A percentile compares a stretch with the other conserved stretches of the same genome.
These are phyloP conservation scores for Limnephilus rhombicus DNA, from an alignment of 2,888 invertebrate species.

Conservation along the genomic window DNA sequence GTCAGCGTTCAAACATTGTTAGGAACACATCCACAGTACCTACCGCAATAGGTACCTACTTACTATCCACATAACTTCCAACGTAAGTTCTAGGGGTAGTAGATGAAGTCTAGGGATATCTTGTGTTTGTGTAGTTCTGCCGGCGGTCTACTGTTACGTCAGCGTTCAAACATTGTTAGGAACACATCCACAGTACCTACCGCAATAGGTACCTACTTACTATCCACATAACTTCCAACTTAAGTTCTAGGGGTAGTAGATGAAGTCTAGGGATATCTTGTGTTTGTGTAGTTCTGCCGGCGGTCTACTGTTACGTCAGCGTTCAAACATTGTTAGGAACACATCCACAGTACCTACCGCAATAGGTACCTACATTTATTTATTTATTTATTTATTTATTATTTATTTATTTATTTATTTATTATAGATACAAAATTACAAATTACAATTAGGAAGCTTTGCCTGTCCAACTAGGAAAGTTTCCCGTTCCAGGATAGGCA, in stretches of 20 bases:
- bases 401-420: too few relatives aligned
- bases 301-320: slow-evolving; percentile 30
- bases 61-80: background rate
- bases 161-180: slow-evolving; percentile 27
- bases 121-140: slow-evolving; percentile 15
- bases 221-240: too few relatives aligned
- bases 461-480: too few relatives aligned
- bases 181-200: background rate
- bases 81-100: background rate
- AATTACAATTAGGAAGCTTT: too few relatives aligned
- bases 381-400: too few relatives aligned
- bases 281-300: slow-evolving; percentile 27
- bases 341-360: too few relatives aligned
- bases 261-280: slow-evolving; percentile 10
- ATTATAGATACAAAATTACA: too few relatives aligned
- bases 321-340: slow-evolving; percentile 23
- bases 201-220: too few relatives aligned
- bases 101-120: slow-evolving; percentile 43
- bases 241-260: slow-evolving; percentile 31
- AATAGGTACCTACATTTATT: too few relatives aligned
- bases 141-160: slow-evolving; percentile 34
- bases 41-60: too few relatives aligned
- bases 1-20: slow-evolving; percentile 37
- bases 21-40: background rate
- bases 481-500: too few relatives aligned